These are phyloP conservation scores for Copidosoma aretas DNA, from an alignment of 2,888 invertebrate species.

Conservation along the genomic window DNA sequence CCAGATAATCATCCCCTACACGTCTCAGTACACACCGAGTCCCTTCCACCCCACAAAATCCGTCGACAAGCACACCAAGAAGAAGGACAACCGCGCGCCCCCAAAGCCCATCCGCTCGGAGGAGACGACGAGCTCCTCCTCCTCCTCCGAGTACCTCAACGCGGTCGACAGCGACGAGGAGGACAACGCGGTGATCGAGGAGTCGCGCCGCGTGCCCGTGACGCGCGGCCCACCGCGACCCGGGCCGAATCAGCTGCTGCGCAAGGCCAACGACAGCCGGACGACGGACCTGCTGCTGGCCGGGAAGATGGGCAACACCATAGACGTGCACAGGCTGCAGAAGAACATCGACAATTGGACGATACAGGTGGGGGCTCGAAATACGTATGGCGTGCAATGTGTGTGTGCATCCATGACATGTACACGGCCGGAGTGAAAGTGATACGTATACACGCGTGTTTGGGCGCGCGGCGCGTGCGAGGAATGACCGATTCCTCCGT, in stretches of 20 bases:
- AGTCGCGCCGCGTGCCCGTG: constrained; percentile 43
- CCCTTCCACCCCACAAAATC: constrained; percentile 62
- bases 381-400: too few relatives aligned
- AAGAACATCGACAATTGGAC: constrained; percentile 88
- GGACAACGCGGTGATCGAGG: constrained; percentile 46
- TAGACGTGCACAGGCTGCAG: constrained; percentile 78
- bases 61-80: constrained; percentile 36
- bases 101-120: not conserved
- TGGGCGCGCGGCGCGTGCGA: too few relatives aligned
- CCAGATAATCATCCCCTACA: constrained; percentile 84
- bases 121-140: not conserved
- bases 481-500: not conserved
- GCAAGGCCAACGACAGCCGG: constrained; percentile 3
- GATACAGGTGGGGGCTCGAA: constrained; percentile 58
- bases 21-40: constrained; percentile 68
- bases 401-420: not conserved
- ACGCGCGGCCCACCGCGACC: constrained; percentile 24
- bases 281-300: not conserved
- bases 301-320: constrained; percentile 62
- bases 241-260: not conserved
- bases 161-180: constrained; percentile 28
- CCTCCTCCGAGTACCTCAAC: not conserved
- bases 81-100: not conserved
- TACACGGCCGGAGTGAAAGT: not conserved
- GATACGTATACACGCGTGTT: too few relatives aligned